Evolutionary conservation across 37 sponge, comb jelly and placozoan species (phyloP).

Genomic region (Beroe forskalii): DNA sequence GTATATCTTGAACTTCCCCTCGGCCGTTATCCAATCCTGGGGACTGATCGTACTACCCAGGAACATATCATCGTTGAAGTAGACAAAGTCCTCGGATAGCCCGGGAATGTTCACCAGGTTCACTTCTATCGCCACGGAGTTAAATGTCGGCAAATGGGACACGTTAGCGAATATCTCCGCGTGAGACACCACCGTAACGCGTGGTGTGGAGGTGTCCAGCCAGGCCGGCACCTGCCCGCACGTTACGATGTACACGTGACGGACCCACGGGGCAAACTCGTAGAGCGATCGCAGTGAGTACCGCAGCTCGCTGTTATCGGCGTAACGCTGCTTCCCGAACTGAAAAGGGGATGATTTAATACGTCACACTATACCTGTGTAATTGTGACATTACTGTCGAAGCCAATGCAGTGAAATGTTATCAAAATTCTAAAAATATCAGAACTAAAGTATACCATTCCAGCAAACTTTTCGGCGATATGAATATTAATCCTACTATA

Average conservation of each 20-base stretch:
- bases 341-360: too few species aligned
- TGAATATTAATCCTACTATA: too few species aligned
- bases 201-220: slow-evolving; percentile 82
- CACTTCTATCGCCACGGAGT: slow-evolving; percentile 91
- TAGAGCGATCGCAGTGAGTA: slow-evolving; percentile 89
- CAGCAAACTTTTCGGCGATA: too few species aligned
- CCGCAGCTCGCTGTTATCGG: slow-evolving; percentile 72
- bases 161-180: slow-evolving; percentile 84
- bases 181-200: slow-evolving; percentile 81
- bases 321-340: not conserved
- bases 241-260: slow-evolving; percentile 90
- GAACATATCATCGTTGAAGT: slow-evolving; percentile 97
- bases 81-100: slow-evolving; percentile 80
- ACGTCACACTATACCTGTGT: too few species aligned
- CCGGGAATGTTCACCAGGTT: slow-evolving; percentile 89
- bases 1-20: not conserved
- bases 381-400: too few species aligned
- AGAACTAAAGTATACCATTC: too few species aligned
- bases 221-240: slow-evolving; percentile 96
- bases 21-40: slow-evolving; percentile 72
- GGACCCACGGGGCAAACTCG: slow-evolving; percentile 85
- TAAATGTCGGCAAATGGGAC: slow-evolving; percentile 91
- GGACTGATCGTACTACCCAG: slow-evolving; percentile 86
- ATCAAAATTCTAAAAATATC: too few species aligned
- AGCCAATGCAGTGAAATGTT: too few species aligned